Evolutionary conservation across 1,140 invertebrate genomes (phyloP), one percentile per base, ranked within the genome.

Genomic region (Neodiprion lecontei): DNA sequence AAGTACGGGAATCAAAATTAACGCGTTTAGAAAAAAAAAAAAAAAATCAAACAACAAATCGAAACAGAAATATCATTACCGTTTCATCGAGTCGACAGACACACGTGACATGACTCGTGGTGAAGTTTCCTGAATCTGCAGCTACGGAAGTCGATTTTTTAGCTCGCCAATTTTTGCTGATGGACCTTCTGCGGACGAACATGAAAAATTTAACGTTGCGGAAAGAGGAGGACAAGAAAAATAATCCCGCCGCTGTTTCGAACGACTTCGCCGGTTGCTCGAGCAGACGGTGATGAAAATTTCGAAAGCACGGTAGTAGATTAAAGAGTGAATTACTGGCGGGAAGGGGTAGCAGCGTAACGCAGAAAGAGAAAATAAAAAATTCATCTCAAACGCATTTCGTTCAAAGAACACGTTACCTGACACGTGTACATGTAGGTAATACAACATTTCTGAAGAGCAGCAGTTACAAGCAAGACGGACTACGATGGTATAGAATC

Each of bases 401-500:
- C n/a, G n/a, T 53, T 53, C 50, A 53, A 53, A 53, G 50, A 53
- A 53, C 50, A 21, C n/a, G 10, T 53, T 53, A 53, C 67, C 9
- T 69, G 21, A 69, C 50, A n/a, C 50, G 50, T 10, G 17, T 21
- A 21, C 17, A 21, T 21, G 17, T 53, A 53, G 10, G n/a, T 53
- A 53, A 10, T 11, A n/a, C 61, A 14, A 40, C 53, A 9, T 48
- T 9, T 21, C n/a, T 17, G 69, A 73, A 9, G 28, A 23, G 73
- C 14, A 49, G 21, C 72, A 74, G 73, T 71, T 28, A 65, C 21
- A 73, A 65, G 48, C 1, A 65, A 70, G 69, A 21, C 67, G n/a
- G 67, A 73, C 17, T 21, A 21, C 17, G 17, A 21, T 21, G 17
- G 17, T 21, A 21, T 21, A 21, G 17, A 21, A 21, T 21, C 17